Conservation (phyloP, 2,797 vertebrate genomes). For the Cyprinella venusta region DNA sequence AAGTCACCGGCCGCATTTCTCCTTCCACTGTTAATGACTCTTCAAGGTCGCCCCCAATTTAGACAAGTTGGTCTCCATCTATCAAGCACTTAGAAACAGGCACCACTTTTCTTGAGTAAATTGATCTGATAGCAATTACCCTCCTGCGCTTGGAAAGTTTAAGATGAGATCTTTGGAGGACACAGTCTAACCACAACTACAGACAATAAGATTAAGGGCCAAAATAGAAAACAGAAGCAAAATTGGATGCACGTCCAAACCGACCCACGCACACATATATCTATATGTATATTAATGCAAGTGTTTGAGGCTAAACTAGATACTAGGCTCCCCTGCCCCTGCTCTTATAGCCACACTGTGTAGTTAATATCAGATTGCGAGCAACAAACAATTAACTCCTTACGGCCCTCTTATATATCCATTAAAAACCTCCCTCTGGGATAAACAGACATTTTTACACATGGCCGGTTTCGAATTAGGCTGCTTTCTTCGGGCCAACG, state of each 20-base stretch:
- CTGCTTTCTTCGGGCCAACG: constrained; percentile 49
- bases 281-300: constrained; percentile 36
- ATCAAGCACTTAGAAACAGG: constrained; percentile 62
- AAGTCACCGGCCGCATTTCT: constrained; percentile 45
- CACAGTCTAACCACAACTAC: constrained; percentile 32
- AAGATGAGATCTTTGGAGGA: constrained; percentile 51
- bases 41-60: constrained; percentile 62
- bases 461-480: constrained; percentile 50
- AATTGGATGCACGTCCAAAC: constrained; percentile 13
- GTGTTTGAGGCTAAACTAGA: constrained; percentile 20
- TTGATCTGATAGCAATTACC: constrained; percentile 59
- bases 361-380: constrained; percentile 32
- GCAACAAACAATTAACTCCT: constrained; percentile 46
- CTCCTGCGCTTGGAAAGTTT: constrained; percentile 48
- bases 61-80: constrained; percentile 61
- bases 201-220: constrained; percentile 25
- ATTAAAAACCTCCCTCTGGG: constrained; percentile 43
- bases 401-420: constrained; percentile 40
- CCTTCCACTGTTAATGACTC: constrained; percentile 58
- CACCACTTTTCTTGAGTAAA: constrained; percentile 60
- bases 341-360: neutral
- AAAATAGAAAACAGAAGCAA: constrained; percentile 37
- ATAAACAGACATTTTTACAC: constrained; percentile 61
- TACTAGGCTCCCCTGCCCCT: neutral
- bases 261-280: constrained; percentile 13